Conservation (phyloP, 2,113 vertebrate genomes). For the Lepus timidus region DNA sequence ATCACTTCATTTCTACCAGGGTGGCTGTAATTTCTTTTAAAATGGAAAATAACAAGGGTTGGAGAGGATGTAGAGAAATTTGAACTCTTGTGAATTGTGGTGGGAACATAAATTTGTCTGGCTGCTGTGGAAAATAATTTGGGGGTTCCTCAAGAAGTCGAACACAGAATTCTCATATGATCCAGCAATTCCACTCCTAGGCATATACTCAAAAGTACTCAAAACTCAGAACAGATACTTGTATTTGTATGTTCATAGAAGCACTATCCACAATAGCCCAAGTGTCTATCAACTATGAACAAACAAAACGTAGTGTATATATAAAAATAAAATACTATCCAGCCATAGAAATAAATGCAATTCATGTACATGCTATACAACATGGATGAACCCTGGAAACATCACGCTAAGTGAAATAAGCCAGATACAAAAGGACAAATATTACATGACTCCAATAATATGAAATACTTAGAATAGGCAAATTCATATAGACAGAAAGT, state of each 20-base stretch:
- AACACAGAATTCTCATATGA: not conserved
- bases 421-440: conserved; percentile 24
- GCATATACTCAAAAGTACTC: not conserved
- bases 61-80: not conserved
- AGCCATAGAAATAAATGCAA: not conserved
- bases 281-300: conserved; percentile 1
- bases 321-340: not conserved
- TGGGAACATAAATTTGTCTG: not conserved
- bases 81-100: not conserved
- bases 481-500: not conserved
- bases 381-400: conserved; percentile 18
- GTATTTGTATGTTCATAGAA: not conserved
- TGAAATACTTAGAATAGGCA: not conserved
- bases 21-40: not conserved
- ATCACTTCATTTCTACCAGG: not conserved
- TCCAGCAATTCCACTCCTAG: not conserved
- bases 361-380: not conserved
- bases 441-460: not conserved
- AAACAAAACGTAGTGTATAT: not conserved
- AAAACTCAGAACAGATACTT: not conserved
- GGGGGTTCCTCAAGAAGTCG: not conserved
- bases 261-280: not conserved
- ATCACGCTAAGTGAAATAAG: conserved; percentile 20
- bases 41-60: conserved; percentile 7
- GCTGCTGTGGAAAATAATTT: not conserved